These are phyloP conservation scores for Cottoperca gobio DNA, from an alignment of 2,797 vertebrate genomes.

Conservation along the genomic window DNA sequence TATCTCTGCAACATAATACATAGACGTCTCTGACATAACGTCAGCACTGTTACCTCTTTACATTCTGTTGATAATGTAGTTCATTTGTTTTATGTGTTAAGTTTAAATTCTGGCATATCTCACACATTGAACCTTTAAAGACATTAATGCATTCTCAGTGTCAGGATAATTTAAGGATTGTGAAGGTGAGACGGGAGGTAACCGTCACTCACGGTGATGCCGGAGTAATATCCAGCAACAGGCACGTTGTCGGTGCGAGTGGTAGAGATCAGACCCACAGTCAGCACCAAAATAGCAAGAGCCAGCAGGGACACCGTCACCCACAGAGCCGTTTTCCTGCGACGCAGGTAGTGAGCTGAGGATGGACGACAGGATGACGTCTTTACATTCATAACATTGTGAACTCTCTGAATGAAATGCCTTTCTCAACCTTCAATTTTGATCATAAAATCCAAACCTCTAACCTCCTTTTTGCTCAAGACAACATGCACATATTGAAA, in stretches of 20 bases:
- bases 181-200: not conserved
- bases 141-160: not conserved
- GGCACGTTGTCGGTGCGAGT: conserved; percentile 93
- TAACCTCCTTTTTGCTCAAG: not conserved
- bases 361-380: not conserved
- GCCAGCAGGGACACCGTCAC: conserved; percentile 87
- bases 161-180: not conserved
- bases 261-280: conserved; percentile 90
- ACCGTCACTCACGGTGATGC: conserved; percentile 90
- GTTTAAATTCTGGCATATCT: too few relatives aligned
- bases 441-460: not conserved
- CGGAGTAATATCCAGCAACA: conserved; percentile 93
- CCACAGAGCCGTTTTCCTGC: conserved; percentile 90
- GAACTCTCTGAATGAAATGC: not conserved
- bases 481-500: not conserved
- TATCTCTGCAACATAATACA: too few relatives aligned
- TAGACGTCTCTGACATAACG: too few relatives aligned
- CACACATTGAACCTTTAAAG: too few relatives aligned
- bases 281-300: conserved; percentile 88
- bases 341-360: conserved; percentile 86
- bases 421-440: not conserved
- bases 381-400: not conserved
- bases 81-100: too few relatives aligned
- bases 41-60: too few relatives aligned
- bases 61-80: too few relatives aligned